Base-by-base conservation (phyloP, 64 coral and sea anemone species). In the Stichodactyla helianthus region DNA sequence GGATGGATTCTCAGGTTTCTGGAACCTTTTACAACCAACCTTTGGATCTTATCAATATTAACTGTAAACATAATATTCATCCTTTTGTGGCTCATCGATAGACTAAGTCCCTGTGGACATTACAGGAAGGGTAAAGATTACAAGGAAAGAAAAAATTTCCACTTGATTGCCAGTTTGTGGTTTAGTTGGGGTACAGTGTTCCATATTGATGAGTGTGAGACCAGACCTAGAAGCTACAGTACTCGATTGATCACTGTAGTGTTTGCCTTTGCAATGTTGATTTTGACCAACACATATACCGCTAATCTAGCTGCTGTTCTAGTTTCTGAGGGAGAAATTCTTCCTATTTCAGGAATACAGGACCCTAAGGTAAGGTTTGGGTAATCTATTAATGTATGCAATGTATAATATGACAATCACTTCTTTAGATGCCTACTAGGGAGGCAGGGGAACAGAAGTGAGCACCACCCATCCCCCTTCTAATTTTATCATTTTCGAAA, bases 121-220 rank as follows among this genome's bases (percentile, higher is more conserved):
- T 86, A 70, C 12, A 51, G 77, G 16, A 51, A 59, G 17, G 77
- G 85, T 17, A 25, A 59, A 53, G 50, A 74, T 14, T 87, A 59
- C 13, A 82, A 64, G 50, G 60, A 74, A 76, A 55, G 31, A 35
- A 88, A 88, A 28, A 81, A 81, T 6, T 82, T 87, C 77, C 83
- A 86, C 79, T 54, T 63, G 56, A 35, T 87, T 55, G 86, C 78
- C 10, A 87, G 85, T 10, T 59, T 87, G 59, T 92, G 90, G 90
- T 92, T 92, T 62, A 92, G 85, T 7, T 92, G 90, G 90, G 85
- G 85, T 50, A 67, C 77, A 52, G 68, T 92, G n/a, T 87, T 92
- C 19, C 90, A 88, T 17, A 87, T 80, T 6, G 78, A 87, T 61
- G 90, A 92, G 51, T 59, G 58, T 67, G 90, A 86, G 20, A 35